Base-by-base conservation (phyloP, 2,888 invertebrate species). In the Agapetus fuscipes region DNA sequence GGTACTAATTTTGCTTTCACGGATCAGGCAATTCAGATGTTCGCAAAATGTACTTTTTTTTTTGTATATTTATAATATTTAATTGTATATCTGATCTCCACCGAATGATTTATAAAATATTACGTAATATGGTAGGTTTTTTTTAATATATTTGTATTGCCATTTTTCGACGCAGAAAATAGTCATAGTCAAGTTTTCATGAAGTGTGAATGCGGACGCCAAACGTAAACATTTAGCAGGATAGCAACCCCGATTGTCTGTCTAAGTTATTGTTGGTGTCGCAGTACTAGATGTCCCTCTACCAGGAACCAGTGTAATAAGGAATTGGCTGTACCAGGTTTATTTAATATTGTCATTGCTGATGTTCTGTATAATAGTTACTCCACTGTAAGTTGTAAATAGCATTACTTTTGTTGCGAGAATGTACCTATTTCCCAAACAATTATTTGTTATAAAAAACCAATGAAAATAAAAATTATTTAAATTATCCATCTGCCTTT, bases 381-480 rank as follows among this genome's bases (percentile, higher is more conserved):
- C 29, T 38, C 29, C 33, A 37, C 26, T 41, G 33, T 47, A 47
- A 46, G 44, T 45, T 41, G 44, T 42, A 47, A 31, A 46, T 43
- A 46, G 41, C 38, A 33, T 42, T 41, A 42, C 42, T 45, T 45
- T 41, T 35, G 34, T 41, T 37, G 32, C 33, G 41, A 38, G 38
- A 45, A 45, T 42, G 28, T 27, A 38, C n/a, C n/a, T n/a, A n/a
- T n/a, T 37, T 44, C 39, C 37, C 37, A 37, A 37, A 39, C 34
- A 42, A 29, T 28, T 34, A 37, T 36, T 45, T 47, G 44, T 47
- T 47, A 38, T 41, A 44, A 41, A 40, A 46, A 41, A 43, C 28
- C 44, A 39, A 41, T 41, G 41, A 44, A 44, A 46, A 46, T 46
- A 46, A 43, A 20, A 47, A 25, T 15, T 47, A 46, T 47, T 47